These are phyloP conservation scores for Xyrichtys novacula DNA, from an alignment of 2,797 vertebrate species.

Conservation along the genomic window DNA sequence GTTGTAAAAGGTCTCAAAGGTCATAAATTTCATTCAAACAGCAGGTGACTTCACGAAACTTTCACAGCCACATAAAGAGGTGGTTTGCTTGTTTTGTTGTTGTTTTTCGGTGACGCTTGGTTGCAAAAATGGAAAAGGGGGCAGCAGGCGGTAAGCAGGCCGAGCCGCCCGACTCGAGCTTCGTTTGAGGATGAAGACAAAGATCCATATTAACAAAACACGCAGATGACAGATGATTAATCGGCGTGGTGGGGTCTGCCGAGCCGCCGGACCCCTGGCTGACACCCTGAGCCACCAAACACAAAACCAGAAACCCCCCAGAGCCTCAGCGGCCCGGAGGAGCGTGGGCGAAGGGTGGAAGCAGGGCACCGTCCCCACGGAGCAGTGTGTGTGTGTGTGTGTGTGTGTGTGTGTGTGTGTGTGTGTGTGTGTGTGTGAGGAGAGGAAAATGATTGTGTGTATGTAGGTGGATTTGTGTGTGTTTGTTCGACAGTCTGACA, in stretches of 20 bases:
- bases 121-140: slow-evolving; percentile 3
- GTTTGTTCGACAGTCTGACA: slow-evolving; percentile 1
- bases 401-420: slow-evolving; percentile 1
- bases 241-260: slow-evolving; percentile 71
- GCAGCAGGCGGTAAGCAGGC: slow-evolving; percentile 38
- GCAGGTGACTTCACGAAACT: slow-evolving; percentile 27
- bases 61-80: neutral
- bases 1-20: slow-evolving; percentile 14
- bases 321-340: slow-evolving; percentile 56
- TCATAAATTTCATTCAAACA: slow-evolving; percentile 14
- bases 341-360: slow-evolving; percentile 82
- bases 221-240: slow-evolving; percentile 82
- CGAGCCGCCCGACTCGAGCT: neutral
- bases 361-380: slow-evolving; percentile 69
- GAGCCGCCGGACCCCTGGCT: slow-evolving; percentile 70
- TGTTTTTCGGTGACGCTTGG: slow-evolving; percentile 15
- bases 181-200: slow-evolving; percentile 61
- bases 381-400: neutral
- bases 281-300: slow-evolving; percentile 68
- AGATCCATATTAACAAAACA: slow-evolving; percentile 78
- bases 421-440: neutral
- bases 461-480: neutral
- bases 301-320: slow-evolving; percentile 75
- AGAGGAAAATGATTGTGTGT: neutral
- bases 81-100: neutral